Percentiles rank a stretch among this genome's conserved stretches.
phyloP scores from a whole-genome alignment of 1,140 invertebrate species.

The Reticulitermes speratus region DNA sequence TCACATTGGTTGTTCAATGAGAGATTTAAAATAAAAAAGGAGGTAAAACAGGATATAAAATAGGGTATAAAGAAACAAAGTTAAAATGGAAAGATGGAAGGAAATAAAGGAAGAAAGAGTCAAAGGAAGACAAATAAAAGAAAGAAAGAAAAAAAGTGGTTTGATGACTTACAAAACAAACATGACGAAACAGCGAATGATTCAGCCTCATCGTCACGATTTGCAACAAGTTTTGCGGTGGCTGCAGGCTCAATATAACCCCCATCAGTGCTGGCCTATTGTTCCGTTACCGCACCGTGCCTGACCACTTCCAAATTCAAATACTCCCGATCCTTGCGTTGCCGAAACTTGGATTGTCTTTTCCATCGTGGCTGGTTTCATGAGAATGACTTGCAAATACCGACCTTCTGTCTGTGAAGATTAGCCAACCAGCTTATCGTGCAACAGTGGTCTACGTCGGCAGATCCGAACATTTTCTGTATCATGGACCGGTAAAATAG shows the following conservation, averaged over 20 bases:
- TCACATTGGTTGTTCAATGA: too few species aligned
- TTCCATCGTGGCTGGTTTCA: background rate
- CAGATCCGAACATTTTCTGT: too few species aligned
- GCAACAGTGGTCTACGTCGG: background rate
- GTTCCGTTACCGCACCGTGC: background rate
- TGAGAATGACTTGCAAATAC: background rate
- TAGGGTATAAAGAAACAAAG: too few species aligned
- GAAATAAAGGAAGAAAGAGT: too few species aligned
- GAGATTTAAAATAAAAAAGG: too few species aligned
- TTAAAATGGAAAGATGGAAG: too few species aligned
- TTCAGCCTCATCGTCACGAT: background rate
- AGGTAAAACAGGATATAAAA: too few species aligned
- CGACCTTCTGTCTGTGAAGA: background rate
- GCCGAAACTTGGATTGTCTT: background rate
- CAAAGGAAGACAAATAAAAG: too few species aligned
- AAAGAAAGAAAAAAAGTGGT: too few species aligned
- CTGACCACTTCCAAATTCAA: slow-evolving; percentile 19
- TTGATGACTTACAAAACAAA: too few species aligned
- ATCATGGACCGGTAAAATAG: too few species aligned
- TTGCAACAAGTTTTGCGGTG: background rate
- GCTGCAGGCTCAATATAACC: background rate
- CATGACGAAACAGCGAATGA: too few species aligned
- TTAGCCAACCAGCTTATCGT: background rate
- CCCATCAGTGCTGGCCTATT: background rate
- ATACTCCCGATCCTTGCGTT: background rate